Conservation (phyloP, 1,140 invertebrate genomes). For the Cecropterus lyciades region DNA sequence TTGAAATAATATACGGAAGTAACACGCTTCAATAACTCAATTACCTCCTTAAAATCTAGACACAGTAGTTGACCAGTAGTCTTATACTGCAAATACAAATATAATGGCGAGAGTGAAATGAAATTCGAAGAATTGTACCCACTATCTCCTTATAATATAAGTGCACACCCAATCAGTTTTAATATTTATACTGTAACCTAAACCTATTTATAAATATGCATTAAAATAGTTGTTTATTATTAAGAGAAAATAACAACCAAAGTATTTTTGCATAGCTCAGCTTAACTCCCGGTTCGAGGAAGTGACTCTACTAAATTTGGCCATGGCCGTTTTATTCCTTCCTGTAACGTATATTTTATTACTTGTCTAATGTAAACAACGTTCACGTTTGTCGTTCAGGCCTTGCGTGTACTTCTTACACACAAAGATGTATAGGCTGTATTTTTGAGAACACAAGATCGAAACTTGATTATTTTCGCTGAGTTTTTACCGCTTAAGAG, state of each 20-base stretch:
- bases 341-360: conserved; percentile 44
- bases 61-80: too few species aligned
- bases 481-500: conserved; percentile 22
- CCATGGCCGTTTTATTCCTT: conserved; percentile 39
- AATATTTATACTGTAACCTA: too few species aligned
- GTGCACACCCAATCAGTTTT: too few species aligned
- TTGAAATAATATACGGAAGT: too few species aligned
- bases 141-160: too few species aligned
- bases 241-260: background rate
- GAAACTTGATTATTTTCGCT: conserved; percentile 43
- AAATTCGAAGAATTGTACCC: too few species aligned
- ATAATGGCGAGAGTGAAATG: too few species aligned
- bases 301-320: conserved; percentile 36
- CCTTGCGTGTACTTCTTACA: conserved; percentile 1
- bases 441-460: conserved; percentile 32
- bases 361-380: conserved; percentile 47
- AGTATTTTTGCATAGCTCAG: conserved; percentile 13
- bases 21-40: too few species aligned
- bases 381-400: conserved; percentile 28
- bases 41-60: too few species aligned
- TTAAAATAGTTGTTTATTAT: too few species aligned
- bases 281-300: conserved; percentile 8
- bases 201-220: too few species aligned
- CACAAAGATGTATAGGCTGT: background rate
- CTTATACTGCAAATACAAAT: too few species aligned